Evolutionary conservation across 2,888 invertebrate genomes (phyloP), one percentile per base, ranked within the genome.

Genomic region (Tolmerus cingulatus): DNA sequence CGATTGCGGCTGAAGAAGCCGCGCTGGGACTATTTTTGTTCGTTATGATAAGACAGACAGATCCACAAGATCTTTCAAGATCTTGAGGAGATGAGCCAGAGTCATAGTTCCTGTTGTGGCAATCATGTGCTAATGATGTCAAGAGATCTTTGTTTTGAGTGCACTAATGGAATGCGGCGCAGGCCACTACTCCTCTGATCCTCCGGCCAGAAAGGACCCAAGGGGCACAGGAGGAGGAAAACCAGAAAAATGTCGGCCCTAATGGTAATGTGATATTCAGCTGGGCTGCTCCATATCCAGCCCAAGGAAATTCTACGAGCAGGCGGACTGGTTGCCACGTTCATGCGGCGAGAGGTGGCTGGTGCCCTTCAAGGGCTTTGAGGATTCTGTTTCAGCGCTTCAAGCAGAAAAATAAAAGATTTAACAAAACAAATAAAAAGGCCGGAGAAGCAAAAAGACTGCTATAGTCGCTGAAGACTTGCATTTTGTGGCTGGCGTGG

Each of bases 341-440:
- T 57, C 57, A 82, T 82, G 57, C 66, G 82, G 82, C 55, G 46
- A 57, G 55, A 27, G 37, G 30, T 40, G 30, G 82, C 82, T 82
- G 82, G 57, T 82, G 82, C 82, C 82, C 82, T 82, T 82, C 82
- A 82, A 82, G 82, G 82, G 82, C 82, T 82, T 66, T 66, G 82
- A 82, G 82, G 57, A 82, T 82, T 82, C 57, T 57, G 66, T 82
- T 82, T 82, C 82, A 82, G 66, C 34, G 27, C 74, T 30, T n/a
- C 16, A 76, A 76, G 30, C n/a, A 76, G 30, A 16, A 76, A 30
- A n/a, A 76, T 14, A 5, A 76, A 30, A n/a, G 16, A 76, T 37
- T 34, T 34, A 16, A 34, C 37, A 5, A 37, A 76, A 34, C n/a
- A n/a, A 76, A 19, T 27, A n/a, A n/a, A n/a, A n/a, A n/a, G n/a